Evolutionary conservation across 1,140 invertebrate species (phyloP).

Genomic region (Eumaeus atala): DNA sequence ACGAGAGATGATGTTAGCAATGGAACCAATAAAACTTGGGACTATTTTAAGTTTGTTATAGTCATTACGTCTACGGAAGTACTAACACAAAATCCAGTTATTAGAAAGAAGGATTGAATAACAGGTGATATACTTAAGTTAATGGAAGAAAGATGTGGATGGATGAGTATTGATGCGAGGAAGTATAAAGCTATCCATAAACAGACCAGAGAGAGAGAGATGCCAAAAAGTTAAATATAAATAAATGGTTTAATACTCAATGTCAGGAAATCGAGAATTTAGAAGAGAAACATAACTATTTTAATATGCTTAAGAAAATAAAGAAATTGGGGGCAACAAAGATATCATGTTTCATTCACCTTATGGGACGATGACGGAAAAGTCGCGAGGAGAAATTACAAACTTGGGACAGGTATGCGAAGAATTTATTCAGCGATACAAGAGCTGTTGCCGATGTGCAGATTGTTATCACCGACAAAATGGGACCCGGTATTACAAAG

Average conservation of each 20-base stretch:
- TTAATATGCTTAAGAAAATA: slow-evolving; percentile 25
- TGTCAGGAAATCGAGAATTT: slow-evolving; percentile 23
- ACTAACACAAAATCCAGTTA: neutral
- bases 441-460: too few species aligned
- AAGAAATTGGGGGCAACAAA: too few species aligned
- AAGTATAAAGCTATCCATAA: slow-evolving; percentile 24
- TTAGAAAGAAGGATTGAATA: slow-evolving; percentile 22
- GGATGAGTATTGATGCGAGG: slow-evolving; percentile 5
- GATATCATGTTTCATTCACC: too few species aligned
- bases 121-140: slow-evolving; percentile 31
- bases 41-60: neutral
- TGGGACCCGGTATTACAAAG: too few species aligned
- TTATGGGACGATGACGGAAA: too few species aligned
- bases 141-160: slow-evolving; percentile 25
- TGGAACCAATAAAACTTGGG: neutral
- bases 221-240: slow-evolving; percentile 13
- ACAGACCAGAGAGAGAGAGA: slow-evolving; percentile 21
- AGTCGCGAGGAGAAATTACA: too few species aligned
- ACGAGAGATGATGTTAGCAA: neutral
- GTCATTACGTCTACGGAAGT: neutral
- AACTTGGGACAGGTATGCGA: too few species aligned
- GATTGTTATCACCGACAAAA: too few species aligned
- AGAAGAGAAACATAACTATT: slow-evolving; percentile 24
- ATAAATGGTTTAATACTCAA: slow-evolving; percentile 19
- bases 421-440: too few species aligned